Conservation (phyloP, 30 jellyfish, hydroid and myxozoan species). For the Nemopilema nomurai region DNA sequence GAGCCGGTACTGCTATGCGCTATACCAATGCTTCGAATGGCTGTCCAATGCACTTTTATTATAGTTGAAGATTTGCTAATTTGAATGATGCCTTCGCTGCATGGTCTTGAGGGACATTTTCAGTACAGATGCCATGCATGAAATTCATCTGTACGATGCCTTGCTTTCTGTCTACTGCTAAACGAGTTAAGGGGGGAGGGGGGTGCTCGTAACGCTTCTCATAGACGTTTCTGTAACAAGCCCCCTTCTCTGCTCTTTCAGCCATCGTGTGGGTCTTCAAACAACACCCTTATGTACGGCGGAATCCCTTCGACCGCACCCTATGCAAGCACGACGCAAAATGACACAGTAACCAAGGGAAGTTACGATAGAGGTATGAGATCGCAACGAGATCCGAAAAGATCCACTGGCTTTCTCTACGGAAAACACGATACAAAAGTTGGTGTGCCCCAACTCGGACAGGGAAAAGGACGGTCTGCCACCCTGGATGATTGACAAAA, state of each 20-base stretch:
- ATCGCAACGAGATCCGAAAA: conserved; percentile 1
- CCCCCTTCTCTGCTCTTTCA: conserved; percentile 12
- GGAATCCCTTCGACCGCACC: conserved; percentile 51
- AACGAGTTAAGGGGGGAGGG: no score
- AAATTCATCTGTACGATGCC: no score
- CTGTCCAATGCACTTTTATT: no score
- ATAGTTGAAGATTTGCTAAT: no score
- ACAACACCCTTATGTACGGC: conserved; percentile 63
- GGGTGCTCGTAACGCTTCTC: no score
- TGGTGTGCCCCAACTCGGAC: conserved; percentile 39
- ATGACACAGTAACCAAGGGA: not conserved
- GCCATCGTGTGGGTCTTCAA: conserved; percentile 79
- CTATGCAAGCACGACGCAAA: conserved; percentile 1
- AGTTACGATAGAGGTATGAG: not conserved
- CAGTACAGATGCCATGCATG: no score
- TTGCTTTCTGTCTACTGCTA: no score
- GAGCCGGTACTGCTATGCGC: no score
- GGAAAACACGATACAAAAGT: conserved; percentile 64
- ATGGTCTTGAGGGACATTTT: no score
- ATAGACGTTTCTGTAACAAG: no score
- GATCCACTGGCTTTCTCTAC: conserved; percentile 57
- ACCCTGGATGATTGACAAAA: conserved; percentile 59
- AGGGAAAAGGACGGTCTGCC: conserved; percentile 38
- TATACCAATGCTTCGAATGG: no score
- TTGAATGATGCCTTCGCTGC: no score